Percentiles rank a stretch among this genome's conserved stretches.
Evolutionary conservation across 2,888 invertebrate species (phyloP).

Genomic region (Phymatocera aterrima): DNA sequence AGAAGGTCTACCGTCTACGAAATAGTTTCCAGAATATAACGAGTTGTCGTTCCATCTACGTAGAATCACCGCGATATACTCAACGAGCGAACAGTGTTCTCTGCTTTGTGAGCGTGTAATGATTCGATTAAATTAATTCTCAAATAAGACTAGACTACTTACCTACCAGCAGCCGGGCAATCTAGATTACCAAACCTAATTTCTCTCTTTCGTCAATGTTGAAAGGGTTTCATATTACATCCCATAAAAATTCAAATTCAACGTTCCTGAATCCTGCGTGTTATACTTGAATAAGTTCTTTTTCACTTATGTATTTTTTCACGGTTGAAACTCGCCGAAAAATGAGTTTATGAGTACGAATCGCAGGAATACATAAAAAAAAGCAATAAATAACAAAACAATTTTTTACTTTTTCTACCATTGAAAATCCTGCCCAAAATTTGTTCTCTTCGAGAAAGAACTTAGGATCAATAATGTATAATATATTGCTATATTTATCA

Average conservation of each 20-base stretch:
- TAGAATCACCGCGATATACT: background rate
- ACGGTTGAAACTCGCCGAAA: too few relatives aligned
- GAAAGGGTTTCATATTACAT: background rate
- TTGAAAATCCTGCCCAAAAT: too few relatives aligned
- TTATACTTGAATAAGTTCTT: too few relatives aligned
- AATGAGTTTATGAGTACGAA: too few relatives aligned
- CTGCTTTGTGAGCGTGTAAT: constrained; percentile 8
- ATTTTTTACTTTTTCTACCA: too few relatives aligned
- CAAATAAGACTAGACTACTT: background rate
- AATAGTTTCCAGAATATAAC: background rate
- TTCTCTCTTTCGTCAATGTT: background rate
- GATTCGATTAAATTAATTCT: constrained; percentile 23
- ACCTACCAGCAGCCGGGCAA: background rate
- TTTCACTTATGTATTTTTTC: too few relatives aligned
- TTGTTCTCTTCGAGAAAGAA: too few relatives aligned
- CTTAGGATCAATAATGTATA: too few relatives aligned
- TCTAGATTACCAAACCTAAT: constrained; percentile 1
- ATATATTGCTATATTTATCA: too few relatives aligned
- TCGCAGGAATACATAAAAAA: too few relatives aligned
- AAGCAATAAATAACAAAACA: too few relatives aligned
- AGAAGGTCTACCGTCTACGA: too few relatives aligned
- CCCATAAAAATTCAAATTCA: constrained; percentile 2
- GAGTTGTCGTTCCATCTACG: background rate
- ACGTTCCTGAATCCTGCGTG: background rate
- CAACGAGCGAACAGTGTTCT: background rate